Conservation (phyloP, 1,140 invertebrate genomes). For the Drosophila tani region DNA sequence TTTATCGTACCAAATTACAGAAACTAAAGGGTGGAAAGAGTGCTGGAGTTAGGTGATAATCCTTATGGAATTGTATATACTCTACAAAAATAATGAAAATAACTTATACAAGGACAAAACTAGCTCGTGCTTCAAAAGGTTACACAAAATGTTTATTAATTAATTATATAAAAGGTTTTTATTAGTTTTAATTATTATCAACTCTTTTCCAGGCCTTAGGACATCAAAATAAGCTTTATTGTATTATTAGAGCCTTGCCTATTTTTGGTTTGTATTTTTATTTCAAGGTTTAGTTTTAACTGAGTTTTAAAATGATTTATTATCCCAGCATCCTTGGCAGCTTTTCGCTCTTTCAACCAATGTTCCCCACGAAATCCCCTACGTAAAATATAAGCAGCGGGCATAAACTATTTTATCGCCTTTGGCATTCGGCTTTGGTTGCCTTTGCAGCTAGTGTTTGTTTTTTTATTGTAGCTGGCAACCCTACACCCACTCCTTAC, state of each 20-base stretch:
- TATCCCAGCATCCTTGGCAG: neutral
- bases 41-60: neutral
- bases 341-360: neutral
- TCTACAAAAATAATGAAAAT: neutral
- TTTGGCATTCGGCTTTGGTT: constrained; percentile 45
- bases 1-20: constrained; percentile 64
- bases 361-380: neutral
- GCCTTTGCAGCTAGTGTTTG: constrained; percentile 14
- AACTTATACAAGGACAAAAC: too few species aligned
- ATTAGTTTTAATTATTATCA: neutral
- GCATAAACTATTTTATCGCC: constrained; percentile 71
- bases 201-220: neutral
- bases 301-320: neutral
- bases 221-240: neutral
- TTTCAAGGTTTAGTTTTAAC: neutral
- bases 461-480: constrained; percentile 2
- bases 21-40: constrained; percentile 11
- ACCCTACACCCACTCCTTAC: neutral
- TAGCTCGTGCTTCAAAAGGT: too few species aligned
- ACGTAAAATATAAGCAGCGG: constrained; percentile 17
- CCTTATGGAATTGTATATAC: neutral
- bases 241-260: neutral
- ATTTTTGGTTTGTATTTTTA: neutral
- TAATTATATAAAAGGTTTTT: too few species aligned
- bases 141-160: too few species aligned